Conservation (phyloP, 2,797 vertebrate species). For the Thaleichthys pacificus region DNA sequence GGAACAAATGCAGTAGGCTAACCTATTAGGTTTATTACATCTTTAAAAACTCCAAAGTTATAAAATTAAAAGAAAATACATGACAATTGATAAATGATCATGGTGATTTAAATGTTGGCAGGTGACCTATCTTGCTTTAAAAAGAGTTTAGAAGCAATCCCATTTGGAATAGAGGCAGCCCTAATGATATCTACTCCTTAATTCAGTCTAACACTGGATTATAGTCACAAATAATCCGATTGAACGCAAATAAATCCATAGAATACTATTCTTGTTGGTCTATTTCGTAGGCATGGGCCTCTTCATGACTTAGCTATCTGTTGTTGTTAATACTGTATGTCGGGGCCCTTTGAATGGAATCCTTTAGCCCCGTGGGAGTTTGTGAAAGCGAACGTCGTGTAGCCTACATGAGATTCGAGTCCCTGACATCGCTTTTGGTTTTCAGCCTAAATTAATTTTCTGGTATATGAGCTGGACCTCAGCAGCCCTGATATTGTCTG, state of each 20-base stretch:
- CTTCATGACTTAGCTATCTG: too few species aligned
- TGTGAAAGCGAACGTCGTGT: background rate
- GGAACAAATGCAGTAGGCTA: too few species aligned
- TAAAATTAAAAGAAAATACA: background rate
- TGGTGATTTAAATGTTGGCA: background rate
- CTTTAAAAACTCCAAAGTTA: too few species aligned
- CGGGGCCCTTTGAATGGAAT: too few species aligned
- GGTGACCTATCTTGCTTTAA: conserved; percentile 1
- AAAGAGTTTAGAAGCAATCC: conserved; percentile 10
- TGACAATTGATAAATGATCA: background rate
- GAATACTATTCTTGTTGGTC: too few species aligned
- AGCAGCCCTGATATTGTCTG: background rate
- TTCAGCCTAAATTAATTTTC: background rate
- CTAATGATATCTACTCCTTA: conserved; percentile 13
- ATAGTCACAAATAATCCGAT: background rate
- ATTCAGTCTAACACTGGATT: conserved; percentile 17
- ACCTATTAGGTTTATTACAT: too few species aligned
- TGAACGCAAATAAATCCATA: too few species aligned
- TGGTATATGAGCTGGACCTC: background rate
- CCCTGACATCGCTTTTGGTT: too few species aligned
- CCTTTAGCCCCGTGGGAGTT: too few species aligned
- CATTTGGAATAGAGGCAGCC: background rate
- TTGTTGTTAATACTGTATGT: too few species aligned
- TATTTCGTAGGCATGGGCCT: too few species aligned
- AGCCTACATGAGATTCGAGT: background rate